Conservation (phyloP, 2,797 vertebrate genomes). For the Peromyscus nudipes region DNA sequence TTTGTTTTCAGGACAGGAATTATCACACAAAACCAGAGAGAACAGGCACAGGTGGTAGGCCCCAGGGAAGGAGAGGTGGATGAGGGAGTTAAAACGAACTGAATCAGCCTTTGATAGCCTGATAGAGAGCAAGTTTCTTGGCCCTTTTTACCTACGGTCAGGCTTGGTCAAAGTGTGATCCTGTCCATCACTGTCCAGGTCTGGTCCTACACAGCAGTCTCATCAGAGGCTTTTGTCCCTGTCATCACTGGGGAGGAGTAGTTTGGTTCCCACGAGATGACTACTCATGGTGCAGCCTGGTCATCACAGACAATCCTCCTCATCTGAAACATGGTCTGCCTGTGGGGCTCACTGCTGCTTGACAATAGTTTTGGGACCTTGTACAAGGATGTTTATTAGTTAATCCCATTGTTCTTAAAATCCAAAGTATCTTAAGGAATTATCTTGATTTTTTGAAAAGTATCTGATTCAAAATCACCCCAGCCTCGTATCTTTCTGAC, state of each 20-base stretch:
- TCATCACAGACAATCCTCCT: not conserved
- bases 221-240: too few species aligned
- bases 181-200: not conserved
- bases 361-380: not conserved
- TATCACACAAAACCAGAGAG: not conserved
- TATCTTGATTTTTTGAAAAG: not conserved
- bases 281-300: not conserved
- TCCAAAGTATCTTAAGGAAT: not conserved
- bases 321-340: not conserved
- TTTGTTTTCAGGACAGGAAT: not conserved
- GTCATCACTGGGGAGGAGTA: not conserved
- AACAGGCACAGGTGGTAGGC: not conserved
- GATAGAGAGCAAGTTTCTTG: not conserved
- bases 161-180: not conserved
- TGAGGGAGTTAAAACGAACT: not conserved
- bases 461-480: not conserved
- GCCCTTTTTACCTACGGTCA: not conserved
- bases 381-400: not conserved
- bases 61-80: not conserved
- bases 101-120: not conserved
- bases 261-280: not conserved
- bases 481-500: rapidly evolving
- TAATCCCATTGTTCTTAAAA: not conserved
- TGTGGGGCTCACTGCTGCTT: not conserved
- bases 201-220: not conserved